Conservation (phyloP, 2,888 invertebrate genomes). For the Pilophorus perplexus region DNA sequence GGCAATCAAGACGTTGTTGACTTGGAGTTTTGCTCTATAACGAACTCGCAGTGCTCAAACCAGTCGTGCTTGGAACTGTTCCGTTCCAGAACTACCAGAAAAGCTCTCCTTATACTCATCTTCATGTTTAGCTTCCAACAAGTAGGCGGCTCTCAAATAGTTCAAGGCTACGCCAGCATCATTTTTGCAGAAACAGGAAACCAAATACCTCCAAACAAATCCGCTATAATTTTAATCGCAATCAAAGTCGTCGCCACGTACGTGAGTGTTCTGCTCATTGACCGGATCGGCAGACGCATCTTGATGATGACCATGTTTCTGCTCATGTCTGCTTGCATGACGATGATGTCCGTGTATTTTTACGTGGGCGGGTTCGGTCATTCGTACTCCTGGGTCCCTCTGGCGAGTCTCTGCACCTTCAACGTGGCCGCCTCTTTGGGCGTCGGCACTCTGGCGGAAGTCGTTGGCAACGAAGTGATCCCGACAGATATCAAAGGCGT, state of each 20-base stretch:
- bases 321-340: not conserved
- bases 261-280: not conserved
- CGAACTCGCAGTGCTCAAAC: not conserved
- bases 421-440: not conserved
- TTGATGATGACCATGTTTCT: constrained; percentile 15
- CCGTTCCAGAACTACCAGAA: not conserved
- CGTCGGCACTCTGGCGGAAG: constrained; percentile 17
- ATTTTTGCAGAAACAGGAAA: constrained; percentile 12
- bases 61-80: not conserved
- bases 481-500: constrained; percentile 13
- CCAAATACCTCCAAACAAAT: constrained; percentile 1
- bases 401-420: constrained; percentile 14
- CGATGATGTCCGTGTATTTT: not conserved
- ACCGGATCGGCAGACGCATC: constrained; percentile 8
- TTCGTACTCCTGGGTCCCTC: not conserved
- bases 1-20: not conserved
- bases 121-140: constrained; percentile 23
- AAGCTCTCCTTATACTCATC: not conserved
- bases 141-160: constrained; percentile 8
- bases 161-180: constrained; percentile 16
- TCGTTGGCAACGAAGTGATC: constrained; percentile 15
- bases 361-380: not conserved
- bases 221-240: not conserved
- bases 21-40: not conserved
- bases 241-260: constrained; percentile 4